These are phyloP conservation scores for Carcina quercana DNA, from an alignment of 2,888 invertebrate genomes.

Conservation along the genomic window DNA sequence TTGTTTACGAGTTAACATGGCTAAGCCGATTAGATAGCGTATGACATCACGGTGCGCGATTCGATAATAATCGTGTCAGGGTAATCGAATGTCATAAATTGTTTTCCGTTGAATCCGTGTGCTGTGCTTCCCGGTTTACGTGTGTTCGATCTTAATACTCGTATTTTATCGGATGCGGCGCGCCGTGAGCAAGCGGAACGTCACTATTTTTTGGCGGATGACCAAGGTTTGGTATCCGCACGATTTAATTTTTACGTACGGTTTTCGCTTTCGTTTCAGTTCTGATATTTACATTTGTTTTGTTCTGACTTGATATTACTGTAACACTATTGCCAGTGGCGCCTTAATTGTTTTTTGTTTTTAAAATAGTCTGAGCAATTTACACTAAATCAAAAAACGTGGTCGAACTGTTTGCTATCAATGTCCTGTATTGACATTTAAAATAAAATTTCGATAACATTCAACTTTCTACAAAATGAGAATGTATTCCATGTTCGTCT, in stretches of 20 bases:
- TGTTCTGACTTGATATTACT: no score
- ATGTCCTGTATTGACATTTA: no score
- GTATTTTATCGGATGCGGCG: constrained; percentile 2
- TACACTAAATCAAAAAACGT: no score
- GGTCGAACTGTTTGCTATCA: no score
- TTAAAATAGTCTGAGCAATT: no score
- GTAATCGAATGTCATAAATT: constrained; percentile 21
- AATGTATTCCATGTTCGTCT: no score
- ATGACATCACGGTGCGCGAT: constrained; percentile 24
- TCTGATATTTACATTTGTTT: no score
- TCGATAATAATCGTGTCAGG: constrained; percentile 19
- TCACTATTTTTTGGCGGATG: constrained; percentile 1
- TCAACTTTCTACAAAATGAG: no score
- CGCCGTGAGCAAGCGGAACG: constrained; percentile 3
- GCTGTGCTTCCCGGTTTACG: constrained; percentile 12
- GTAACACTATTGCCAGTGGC: no score
- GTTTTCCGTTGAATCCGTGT: constrained; percentile 2
- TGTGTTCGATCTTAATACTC: constrained; percentile 2
- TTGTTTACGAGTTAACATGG: constrained; percentile 19
- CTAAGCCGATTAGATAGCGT: constrained; percentile 35
- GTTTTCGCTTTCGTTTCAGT: background rate
- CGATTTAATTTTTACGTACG: background rate
- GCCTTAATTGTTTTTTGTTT: no score
- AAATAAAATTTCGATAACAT: no score
- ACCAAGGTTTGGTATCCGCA: background rate